A percentile compares a stretch with the other conserved stretches of the same genome.
Conservation (phyloP, 2,797 vertebrate genomes). For the Acanthiza pusilla region DNA sequence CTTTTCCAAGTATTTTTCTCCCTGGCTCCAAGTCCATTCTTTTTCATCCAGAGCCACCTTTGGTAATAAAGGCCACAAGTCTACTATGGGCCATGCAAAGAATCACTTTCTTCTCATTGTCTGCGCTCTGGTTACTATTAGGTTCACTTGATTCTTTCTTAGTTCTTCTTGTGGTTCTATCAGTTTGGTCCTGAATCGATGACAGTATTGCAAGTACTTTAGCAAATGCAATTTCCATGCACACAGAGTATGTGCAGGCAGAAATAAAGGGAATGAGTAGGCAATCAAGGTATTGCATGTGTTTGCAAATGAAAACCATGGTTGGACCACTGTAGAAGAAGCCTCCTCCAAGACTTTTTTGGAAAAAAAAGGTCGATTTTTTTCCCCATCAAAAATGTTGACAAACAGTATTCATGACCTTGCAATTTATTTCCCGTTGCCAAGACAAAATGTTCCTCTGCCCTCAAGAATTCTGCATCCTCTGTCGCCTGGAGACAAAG, state of each 20-base stretch:
- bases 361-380: background rate
- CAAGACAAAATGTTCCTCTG: background rate
- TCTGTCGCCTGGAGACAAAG: background rate
- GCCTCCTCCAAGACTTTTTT: background rate
- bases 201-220: background rate
- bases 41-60: background rate
- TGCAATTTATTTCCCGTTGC: background rate
- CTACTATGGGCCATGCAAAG: background rate
- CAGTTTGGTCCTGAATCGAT: fast-evolving
- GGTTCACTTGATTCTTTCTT: background rate
- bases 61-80: background rate
- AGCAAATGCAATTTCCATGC: background rate
- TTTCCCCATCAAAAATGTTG: background rate
- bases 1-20: background rate
- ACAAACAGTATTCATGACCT: background rate
- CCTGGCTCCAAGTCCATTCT: background rate
- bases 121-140: background rate
- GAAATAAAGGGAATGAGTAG: background rate
- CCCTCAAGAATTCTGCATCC: background rate
- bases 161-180: background rate
- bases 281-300: background rate
- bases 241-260: background rate
- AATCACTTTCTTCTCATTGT: background rate
- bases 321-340: background rate
- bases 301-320: background rate